A percentile compares a stretch with the other conserved stretches of the same genome.
Evolutionary conservation across 2,797 vertebrate genomes (phyloP).

Genomic region (Betta splendens): DNA sequence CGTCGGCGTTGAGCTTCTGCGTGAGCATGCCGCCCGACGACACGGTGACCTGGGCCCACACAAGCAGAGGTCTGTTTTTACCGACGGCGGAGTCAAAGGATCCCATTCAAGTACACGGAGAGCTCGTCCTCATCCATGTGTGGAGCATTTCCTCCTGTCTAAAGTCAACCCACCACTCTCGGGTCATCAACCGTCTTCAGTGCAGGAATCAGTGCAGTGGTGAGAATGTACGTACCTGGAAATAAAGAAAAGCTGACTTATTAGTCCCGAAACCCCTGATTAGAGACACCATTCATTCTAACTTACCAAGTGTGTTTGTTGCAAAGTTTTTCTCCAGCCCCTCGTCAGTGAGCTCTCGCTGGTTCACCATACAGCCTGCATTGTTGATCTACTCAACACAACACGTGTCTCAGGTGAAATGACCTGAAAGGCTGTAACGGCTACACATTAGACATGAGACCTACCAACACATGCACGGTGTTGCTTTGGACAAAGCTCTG

Average conservation of each 20-base stretch:
- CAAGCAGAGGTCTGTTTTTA: accelerated
- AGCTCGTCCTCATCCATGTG: neutral
- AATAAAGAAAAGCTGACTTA: neutral
- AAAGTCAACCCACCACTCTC: slow-evolving; percentile 83
- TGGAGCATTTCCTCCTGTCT: neutral
- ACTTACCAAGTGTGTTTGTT: slow-evolving; percentile 86
- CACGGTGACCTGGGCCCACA: slow-evolving; percentile 79
- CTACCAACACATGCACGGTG: slow-evolving; percentile 83
- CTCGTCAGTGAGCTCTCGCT: slow-evolving; percentile 85
- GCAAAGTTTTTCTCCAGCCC: slow-evolving; percentile 90
- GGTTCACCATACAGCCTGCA: slow-evolving; percentile 88
- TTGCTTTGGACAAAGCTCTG: slow-evolving; percentile 81
- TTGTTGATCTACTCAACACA: slow-evolving; percentile 83
- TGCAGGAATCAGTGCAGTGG: slow-evolving; percentile 82
- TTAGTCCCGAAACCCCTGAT: no score
- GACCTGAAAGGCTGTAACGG: neutral
- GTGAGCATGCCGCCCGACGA: slow-evolving; percentile 90
- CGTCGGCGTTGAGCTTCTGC: slow-evolving; percentile 83
- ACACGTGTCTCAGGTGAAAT: neutral
- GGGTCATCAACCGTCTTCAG: slow-evolving; percentile 83
- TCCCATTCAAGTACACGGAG: neutral
- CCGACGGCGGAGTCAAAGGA: neutral
- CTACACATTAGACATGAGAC: slow-evolving; percentile 5
- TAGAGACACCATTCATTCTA: no score
- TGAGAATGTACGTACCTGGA: slow-evolving; percentile 86